phyloP scores from a whole-genome alignment of 2,797 vertebrate species.

The Gallinago stenura region DNA sequence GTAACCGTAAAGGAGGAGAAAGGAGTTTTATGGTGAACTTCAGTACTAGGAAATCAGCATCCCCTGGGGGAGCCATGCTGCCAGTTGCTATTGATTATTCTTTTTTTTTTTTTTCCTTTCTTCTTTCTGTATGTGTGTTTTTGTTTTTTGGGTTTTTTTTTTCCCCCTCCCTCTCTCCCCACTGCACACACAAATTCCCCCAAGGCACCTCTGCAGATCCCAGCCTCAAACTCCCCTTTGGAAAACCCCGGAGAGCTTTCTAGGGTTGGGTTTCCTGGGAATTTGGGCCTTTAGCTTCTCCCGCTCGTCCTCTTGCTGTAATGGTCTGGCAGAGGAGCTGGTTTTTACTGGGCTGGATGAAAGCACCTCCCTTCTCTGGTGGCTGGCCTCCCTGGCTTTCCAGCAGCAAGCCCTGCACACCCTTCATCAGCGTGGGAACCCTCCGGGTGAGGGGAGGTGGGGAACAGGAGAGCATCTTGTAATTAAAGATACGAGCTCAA shows the following conservation, averaged over 20 bases:
- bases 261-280: background rate
- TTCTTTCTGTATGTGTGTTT: background rate
- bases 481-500: background rate
- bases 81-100: background rate
- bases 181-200: background rate
- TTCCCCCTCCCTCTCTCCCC: background rate
- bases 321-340: background rate
- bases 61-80: background rate
- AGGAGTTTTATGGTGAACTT: background rate
- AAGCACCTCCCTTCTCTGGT: background rate
- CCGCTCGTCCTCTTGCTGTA: background rate
- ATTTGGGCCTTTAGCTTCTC: background rate
- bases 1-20: slow-evolving; percentile 5
- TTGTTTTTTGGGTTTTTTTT: too few species aligned
- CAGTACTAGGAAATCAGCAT: background rate
- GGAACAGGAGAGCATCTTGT: background rate
- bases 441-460: background rate
- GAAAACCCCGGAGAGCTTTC: background rate
- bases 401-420: background rate
- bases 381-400: background rate
- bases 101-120: background rate
- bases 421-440: background rate
- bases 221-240: background rate
- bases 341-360: slow-evolving; percentile 3
- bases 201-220: background rate